A percentile compares a stretch with the other conserved stretches of the same genome.
These are phyloP conservation scores for Frieseomelitta varia DNA, from an alignment of 1,140 invertebrate species.

Conservation along the genomic window DNA sequence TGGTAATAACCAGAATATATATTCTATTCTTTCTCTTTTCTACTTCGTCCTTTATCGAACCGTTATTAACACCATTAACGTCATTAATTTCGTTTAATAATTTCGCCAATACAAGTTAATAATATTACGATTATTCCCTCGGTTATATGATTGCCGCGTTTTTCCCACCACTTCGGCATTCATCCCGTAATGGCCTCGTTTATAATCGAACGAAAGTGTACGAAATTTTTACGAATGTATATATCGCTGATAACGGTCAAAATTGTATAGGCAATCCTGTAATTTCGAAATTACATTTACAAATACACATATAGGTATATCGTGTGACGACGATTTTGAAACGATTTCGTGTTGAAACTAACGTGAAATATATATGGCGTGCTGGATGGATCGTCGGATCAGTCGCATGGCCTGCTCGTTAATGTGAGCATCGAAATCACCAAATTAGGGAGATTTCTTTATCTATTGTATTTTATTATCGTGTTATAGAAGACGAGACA, in stretches of 20 bases:
- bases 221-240: too few species aligned
- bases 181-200: too few species aligned
- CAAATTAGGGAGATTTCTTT: conserved; percentile 43
- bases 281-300: not conserved
- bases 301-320: too few species aligned
- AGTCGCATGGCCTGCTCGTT: conserved; percentile 30
- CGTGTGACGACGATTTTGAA: not conserved
- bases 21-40: conserved; percentile 6
- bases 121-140: not conserved
- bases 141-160: not conserved
- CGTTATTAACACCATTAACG: not conserved
- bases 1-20: conserved; percentile 14
- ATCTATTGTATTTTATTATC: conserved; percentile 6
- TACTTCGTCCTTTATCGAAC: not conserved
- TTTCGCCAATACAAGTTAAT: not conserved
- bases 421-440: conserved; percentile 49
- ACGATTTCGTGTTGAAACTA: not conserved
- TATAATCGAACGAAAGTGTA: not conserved
- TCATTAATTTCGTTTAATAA: conserved; percentile 15
- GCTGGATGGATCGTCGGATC: not conserved
- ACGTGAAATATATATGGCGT: not conserved
- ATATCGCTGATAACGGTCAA: not conserved
- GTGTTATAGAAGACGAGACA: not conserved
- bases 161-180: not conserved
- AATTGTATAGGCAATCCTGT: not conserved